Base-by-base conservation (phyloP, 1,140 invertebrate species). In the Eubasilissa regina region DNA sequence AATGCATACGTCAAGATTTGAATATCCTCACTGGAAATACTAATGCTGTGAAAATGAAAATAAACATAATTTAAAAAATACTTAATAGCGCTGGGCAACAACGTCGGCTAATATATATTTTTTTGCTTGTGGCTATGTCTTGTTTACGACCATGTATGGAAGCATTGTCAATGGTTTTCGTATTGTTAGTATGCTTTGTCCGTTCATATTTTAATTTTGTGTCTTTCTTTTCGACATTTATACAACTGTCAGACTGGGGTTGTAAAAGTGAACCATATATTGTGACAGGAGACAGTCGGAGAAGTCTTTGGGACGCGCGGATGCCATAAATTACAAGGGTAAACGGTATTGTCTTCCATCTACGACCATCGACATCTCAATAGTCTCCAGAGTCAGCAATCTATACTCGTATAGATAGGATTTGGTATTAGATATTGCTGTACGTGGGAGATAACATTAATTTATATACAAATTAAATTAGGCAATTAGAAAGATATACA, bases 121-220 rank as follows among this genome's bases (percentile, higher is more conserved):
- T 35, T 81, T 73, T 79, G 35, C 78, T 79, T 81, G 80, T 79
- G 68, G 77, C 80, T 6, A 55, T 25, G 73, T 66, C 80, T 77
- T 81, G 77, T 81, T 81, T 79, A 81, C 66, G 75, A 64, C 77
- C 80, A 47, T 81, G 79, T 81, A 77, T 81, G 73, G 80, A 53
- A 45, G 75, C 68, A 77, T 79, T 81, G 80, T 81, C 58, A 62
- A 78, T 56, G 60, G 25, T 66, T n/a, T 56, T 51, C 72, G 45
- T 81, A 73, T 79, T 81, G 70, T 81, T 70, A 62, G 48, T 35
- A 43, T 48, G 44, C 70, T 55, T 81, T 79, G 80, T 81, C 47
- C 76, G 35, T 76, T 75, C 73, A 76, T 77, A 73, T 81, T 79
- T 81, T 77, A 78, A 81, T 81, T 72, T 77, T 15, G 62, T 35